phyloP scores from a whole-genome alignment of 2,888 invertebrate genomes.

The Choreutis nemorana region DNA sequence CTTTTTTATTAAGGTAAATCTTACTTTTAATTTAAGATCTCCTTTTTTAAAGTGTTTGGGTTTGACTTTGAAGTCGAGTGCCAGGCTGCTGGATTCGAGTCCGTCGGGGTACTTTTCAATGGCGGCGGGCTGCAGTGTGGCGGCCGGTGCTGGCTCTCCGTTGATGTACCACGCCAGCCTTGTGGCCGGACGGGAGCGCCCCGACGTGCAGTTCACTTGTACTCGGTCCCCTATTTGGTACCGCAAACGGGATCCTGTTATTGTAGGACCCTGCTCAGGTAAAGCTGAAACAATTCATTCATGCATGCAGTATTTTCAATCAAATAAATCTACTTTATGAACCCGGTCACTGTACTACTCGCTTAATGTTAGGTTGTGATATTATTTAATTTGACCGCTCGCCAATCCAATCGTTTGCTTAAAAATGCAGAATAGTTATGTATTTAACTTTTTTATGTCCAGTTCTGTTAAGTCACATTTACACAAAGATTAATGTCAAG shows the following conservation, averaged over 20 bases:
- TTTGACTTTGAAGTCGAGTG: constrained; percentile 82
- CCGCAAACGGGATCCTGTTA: constrained; percentile 79
- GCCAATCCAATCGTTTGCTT: too few relatives aligned
- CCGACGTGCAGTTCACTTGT: constrained; percentile 85
- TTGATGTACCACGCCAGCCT: constrained; percentile 88
- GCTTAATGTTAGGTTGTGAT: too few relatives aligned
- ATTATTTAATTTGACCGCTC: too few relatives aligned
- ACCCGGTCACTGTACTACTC: too few relatives aligned
- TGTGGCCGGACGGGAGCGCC: constrained; percentile 82
- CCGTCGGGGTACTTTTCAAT: constrained; percentile 63
- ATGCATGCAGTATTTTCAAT: too few relatives aligned
- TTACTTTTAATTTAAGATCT: constrained; percentile 84
- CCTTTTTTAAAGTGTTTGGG: constrained; percentile 83
- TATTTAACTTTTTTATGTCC: too few relatives aligned
- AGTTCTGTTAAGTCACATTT: too few relatives aligned
- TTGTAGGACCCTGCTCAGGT: constrained; percentile 83
- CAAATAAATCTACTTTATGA: too few relatives aligned
- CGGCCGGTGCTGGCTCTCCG: constrained; percentile 74
- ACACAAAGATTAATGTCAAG: too few relatives aligned
- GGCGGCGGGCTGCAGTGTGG: constrained; percentile 54
- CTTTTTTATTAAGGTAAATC: constrained; percentile 12
- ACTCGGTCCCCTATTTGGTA: constrained; percentile 86
- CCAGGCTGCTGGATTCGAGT: constrained; percentile 80
- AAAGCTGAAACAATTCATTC: too few relatives aligned
- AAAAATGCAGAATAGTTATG: too few relatives aligned